These are phyloP conservation scores for Ectemnius continuus DNA, from an alignment of 2,888 invertebrate genomes.

Conservation along the genomic window DNA sequence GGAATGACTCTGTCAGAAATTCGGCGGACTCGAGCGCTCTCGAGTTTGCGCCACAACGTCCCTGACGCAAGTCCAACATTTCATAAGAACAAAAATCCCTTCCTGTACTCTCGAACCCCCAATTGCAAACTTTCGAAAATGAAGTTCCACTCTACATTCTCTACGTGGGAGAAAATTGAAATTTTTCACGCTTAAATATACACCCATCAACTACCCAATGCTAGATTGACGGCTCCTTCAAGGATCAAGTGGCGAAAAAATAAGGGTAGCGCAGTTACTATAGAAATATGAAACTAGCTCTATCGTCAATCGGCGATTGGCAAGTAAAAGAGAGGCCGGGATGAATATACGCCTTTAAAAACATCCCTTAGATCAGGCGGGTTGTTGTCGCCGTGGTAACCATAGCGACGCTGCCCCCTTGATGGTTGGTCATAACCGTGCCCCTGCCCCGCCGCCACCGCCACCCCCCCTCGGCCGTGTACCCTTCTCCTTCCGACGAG, in stretches of 20 bases:
- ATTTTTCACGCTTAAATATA: too few relatives aligned
- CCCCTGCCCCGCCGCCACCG: slow-evolving; percentile 54
- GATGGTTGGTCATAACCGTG: slow-evolving; percentile 73
- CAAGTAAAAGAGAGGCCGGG: slow-evolving; percentile 38
- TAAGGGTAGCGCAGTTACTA: neutral
- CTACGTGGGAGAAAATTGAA: too few relatives aligned
- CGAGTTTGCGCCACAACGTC: too few relatives aligned
- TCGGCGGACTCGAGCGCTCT: too few relatives aligned
- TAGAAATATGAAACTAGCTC: slow-evolving; percentile 12
- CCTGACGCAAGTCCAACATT: too few relatives aligned
- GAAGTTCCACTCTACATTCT: too few relatives aligned
- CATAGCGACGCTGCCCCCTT: slow-evolving; percentile 73
- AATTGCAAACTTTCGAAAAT: too few relatives aligned
- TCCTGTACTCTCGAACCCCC: too few relatives aligned
- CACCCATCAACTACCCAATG: too few relatives aligned
- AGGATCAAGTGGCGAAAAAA: neutral
- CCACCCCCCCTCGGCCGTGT: slow-evolving; percentile 37
- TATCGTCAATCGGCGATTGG: slow-evolving; percentile 41
- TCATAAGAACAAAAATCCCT: too few relatives aligned
- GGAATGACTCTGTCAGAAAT: too few relatives aligned
- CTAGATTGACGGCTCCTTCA: too few relatives aligned
- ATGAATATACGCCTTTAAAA: slow-evolving; percentile 64
- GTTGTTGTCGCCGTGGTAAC: slow-evolving; percentile 77
- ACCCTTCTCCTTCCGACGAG: slow-evolving; percentile 23
- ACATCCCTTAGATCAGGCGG: slow-evolving; percentile 66